Percentiles rank a stretch among this genome's conserved stretches.
phyloP scores from a whole-genome alignment of 37 sponge, comb jelly and placozoan species.

The Agelas oroides region DNA sequence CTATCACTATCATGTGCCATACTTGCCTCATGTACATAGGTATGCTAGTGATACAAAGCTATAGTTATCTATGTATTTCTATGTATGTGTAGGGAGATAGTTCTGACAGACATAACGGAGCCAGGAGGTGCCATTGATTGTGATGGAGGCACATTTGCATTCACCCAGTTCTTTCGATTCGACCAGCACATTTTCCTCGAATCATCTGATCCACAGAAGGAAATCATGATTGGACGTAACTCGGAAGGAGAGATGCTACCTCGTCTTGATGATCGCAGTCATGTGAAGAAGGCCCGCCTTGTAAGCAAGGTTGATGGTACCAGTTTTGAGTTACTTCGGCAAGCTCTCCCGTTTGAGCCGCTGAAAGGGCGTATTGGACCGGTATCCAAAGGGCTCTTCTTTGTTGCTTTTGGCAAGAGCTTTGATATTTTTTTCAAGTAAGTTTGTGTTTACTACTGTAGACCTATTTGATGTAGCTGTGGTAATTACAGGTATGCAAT shows the following conservation, averaged over 20 bases:
- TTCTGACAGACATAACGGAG: constrained; percentile 18
- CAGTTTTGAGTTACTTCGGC: constrained; percentile 58
- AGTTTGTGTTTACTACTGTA: too few species aligned
- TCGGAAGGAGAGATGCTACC: constrained; percentile 38
- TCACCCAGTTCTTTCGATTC: constrained; percentile 36
- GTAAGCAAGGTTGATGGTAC: constrained; percentile 45
- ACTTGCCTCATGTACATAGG: too few species aligned
- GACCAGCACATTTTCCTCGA: constrained; percentile 12
- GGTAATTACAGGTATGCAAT: too few species aligned
- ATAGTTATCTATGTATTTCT: neutral
- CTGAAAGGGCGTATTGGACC: constrained; percentile 3
- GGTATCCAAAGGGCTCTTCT: constrained; percentile 33
- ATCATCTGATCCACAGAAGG: constrained; percentile 16
- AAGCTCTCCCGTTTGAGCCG: constrained; percentile 27
- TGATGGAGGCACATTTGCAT: constrained; percentile 57
- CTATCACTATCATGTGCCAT: too few species aligned
- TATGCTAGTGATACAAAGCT: neutral
- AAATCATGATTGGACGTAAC: constrained; percentile 55
- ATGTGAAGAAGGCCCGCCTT: constrained; percentile 53
- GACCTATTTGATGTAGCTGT: too few species aligned
- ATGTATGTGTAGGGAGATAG: constrained; percentile 32
- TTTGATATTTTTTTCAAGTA: constrained; percentile 27
- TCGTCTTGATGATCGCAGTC: constrained; percentile 30
- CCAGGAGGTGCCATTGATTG: neutral
- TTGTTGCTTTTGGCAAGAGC: constrained; percentile 65